Conservation (phyloP, 2,888 invertebrate species). For the Merodon equestris region DNA sequence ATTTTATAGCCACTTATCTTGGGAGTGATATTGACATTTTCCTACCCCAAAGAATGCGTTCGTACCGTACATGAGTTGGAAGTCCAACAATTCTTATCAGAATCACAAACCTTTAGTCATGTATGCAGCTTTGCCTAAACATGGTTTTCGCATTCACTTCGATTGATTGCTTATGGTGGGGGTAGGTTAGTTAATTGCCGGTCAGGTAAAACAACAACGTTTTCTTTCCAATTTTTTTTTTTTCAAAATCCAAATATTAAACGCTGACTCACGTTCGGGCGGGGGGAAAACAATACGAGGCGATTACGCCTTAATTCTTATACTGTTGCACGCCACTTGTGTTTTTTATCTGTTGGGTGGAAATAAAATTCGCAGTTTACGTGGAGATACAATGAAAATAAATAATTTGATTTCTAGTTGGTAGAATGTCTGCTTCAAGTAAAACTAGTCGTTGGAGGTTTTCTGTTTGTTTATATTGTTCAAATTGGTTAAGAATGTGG, state of each 20-base stretch:
- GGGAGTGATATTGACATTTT: too few species aligned
- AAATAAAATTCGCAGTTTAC: slow-evolving; percentile 18
- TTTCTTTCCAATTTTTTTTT: background rate
- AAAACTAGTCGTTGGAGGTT: background rate
- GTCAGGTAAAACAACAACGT: slow-evolving; percentile 40
- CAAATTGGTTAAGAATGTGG: slow-evolving; percentile 5
- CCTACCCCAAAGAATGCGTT: too few species aligned
- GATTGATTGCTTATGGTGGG: slow-evolving; percentile 23
- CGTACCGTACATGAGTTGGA: too few species aligned
- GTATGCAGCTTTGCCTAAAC: too few species aligned
- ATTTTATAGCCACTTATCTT: too few species aligned
- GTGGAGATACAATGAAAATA: slow-evolving; percentile 10
- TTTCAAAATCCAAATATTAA: background rate
- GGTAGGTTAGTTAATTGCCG: slow-evolving; percentile 41
- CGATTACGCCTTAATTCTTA: background rate
- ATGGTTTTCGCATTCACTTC: slow-evolving; percentile 12
- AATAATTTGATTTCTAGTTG: background rate
- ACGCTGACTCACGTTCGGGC: slow-evolving; percentile 14
- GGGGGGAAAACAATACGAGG: background rate
- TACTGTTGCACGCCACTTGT: background rate
- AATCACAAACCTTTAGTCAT: too few species aligned
- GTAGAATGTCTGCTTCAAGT: slow-evolving; percentile 1
- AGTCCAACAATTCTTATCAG: too few species aligned
- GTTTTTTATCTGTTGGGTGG: background rate
- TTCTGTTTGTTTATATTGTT: slow-evolving; percentile 8